Base-by-base conservation (phyloP, 2,113 vertebrate genomes). In the Chloropsis hardwickii region DNA sequence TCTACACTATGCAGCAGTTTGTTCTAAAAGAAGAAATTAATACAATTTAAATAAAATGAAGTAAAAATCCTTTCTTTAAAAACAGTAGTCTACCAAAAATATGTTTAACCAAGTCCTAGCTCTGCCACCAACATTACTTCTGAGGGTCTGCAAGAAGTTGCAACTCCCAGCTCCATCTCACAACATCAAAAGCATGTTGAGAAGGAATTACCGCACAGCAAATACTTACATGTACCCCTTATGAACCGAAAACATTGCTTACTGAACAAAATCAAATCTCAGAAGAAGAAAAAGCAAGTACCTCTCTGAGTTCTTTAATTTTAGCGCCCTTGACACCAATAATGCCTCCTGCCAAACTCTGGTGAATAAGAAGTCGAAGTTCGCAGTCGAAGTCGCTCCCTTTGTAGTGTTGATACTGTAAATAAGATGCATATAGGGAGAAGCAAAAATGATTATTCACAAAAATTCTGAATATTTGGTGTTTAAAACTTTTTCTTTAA, bases 271-370 rank as follows among this genome's bases (percentile, higher is more conserved):
- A 88, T 37, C 29, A 50, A 85, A 81, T 37, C 57, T n/a, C 18
- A 73, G 73, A 33, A 73, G 88, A 87, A 85, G 18, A 82, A 67
- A 60, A 61, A 86, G 33, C 54, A 56, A 56, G 50, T 98, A 99
- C 99, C 98, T 99, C 99, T 97, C 99, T 95, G 60, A 99, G 99
- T 97, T 99, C 99, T 97, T 99, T 99, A 92, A 99, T 99, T 98
- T 99, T 99, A 95, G 99, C 99, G 96, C 99, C 99, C 96, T 99
- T 99, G 83, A 99, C 99, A 40, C 99, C 99, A 84, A 99, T 99
- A 97, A 99, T 99, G 76, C 99, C 99, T 96, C 99, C 99, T 62
- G 99, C 99, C 91, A 99, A 95, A 97, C 99, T 99, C 94, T 99
- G 99, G 94, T 99, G 99, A 98, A 99, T 99, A 86, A 99, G 98